Evolutionary conservation across 2,888 invertebrate genomes (phyloP).

Genomic region (Orchesella flavescens): DNA sequence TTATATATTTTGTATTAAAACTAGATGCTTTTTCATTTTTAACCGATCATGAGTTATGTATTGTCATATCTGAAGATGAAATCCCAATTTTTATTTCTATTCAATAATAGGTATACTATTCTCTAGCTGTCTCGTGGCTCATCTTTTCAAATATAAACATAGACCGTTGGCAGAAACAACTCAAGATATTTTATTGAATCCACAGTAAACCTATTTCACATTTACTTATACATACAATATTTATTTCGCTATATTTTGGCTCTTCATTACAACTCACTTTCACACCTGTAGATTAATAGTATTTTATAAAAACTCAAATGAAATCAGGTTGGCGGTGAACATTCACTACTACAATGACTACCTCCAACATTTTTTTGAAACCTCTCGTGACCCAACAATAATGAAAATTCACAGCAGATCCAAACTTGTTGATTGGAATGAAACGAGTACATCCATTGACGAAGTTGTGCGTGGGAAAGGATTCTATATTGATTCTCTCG

Average conservation of each 20-base stretch:
- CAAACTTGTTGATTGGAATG: slow-evolving; percentile 21
- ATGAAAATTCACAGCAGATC: slow-evolving; percentile 16
- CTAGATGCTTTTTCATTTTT: too few species aligned
- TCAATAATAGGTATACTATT: slow-evolving; percentile 56
- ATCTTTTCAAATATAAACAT: slow-evolving; percentile 40
- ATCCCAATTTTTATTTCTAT: not conserved
- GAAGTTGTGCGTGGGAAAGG: slow-evolving; percentile 54
- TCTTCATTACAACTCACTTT: too few species aligned
- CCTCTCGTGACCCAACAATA: slow-evolving; percentile 21
- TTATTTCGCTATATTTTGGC: too few species aligned
- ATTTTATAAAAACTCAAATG: too few species aligned
- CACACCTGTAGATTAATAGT: too few species aligned
- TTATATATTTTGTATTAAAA: not conserved
- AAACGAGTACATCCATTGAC: slow-evolving; percentile 22
- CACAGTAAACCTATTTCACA: slow-evolving; percentile 49
- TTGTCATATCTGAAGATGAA: too few species aligned
- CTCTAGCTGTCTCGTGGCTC: slow-evolving; percentile 52
- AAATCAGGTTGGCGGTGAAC: not conserved
- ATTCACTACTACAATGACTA: slow-evolving; percentile 58
- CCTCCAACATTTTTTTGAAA: slow-evolving; percentile 42
- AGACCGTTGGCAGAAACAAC: slow-evolving; percentile 46
- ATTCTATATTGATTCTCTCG: slow-evolving; percentile 61
- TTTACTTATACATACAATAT: not conserved
- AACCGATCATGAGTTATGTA: too few species aligned
- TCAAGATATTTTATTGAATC: slow-evolving; percentile 31